These are phyloP conservation scores for Sebastes reedi DNA, from an alignment of 2,797 vertebrate genomes.

Conservation along the genomic window DNA sequence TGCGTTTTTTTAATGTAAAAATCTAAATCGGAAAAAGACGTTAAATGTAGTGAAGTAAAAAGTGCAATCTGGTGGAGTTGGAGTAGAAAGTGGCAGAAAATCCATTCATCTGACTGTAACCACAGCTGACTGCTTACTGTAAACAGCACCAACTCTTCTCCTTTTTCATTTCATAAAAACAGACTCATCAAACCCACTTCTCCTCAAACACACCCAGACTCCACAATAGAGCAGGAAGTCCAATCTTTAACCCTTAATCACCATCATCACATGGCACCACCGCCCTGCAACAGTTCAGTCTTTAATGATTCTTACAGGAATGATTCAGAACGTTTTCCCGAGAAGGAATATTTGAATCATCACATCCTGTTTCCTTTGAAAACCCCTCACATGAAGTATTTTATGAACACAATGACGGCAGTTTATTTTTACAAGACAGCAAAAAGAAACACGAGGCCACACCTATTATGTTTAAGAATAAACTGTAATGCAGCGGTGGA, in stretches of 20 bases:
- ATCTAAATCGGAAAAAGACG: too few species aligned
- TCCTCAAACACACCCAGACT: not conserved
- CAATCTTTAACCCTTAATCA: not conserved
- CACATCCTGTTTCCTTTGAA: not conserved
- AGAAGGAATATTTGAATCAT: not conserved
- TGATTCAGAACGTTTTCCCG: not conserved
- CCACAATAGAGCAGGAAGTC: not conserved
- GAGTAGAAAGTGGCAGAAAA: not conserved
- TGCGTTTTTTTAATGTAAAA: too few species aligned
- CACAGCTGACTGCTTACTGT: constrained; percentile 9
- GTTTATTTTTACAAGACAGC: not conserved
- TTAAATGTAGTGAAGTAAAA: too few species aligned
- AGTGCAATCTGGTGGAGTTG: not conserved
- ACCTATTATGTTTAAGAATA: not conserved
- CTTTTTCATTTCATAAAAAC: constrained; percentile 5
- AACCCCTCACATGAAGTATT: not conserved
- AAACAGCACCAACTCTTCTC: not conserved
- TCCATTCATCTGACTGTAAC: not conserved
- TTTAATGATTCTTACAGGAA: not conserved
- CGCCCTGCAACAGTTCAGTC: not conserved
- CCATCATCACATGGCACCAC: not conserved
- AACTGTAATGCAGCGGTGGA: not conserved
- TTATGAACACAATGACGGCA: not conserved
- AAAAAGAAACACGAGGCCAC: not conserved
- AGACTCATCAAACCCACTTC: constrained; percentile 16